Evolutionary conservation across 2,113 vertebrate species (phyloP).

Genomic region (Pachycephala philippinensis): DNA sequence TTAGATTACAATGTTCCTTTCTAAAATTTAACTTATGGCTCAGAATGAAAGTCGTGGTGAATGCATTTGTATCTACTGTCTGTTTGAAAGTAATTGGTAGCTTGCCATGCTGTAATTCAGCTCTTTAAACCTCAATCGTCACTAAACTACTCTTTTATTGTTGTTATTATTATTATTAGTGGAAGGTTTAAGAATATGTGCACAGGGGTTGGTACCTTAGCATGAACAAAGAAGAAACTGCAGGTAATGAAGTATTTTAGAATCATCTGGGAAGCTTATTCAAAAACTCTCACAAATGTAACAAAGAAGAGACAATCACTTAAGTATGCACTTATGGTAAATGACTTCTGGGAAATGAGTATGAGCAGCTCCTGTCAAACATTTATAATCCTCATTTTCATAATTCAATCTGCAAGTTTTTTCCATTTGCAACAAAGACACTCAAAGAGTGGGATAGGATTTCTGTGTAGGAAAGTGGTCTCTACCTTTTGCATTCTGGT

Average conservation of each 20-base stretch:
- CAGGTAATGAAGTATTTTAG: neutral
- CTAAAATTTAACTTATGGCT: neutral
- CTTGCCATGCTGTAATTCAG: neutral
- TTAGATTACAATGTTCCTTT: slow-evolving; percentile 17
- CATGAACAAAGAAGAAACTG: neutral
- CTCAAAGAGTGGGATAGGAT: neutral
- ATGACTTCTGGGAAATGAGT: neutral
- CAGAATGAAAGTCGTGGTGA: neutral
- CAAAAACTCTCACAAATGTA: neutral
- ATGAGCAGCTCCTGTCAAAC: neutral
- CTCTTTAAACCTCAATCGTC: neutral
- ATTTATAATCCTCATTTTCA: neutral
- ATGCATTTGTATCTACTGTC: neutral
- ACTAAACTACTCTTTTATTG: neutral
- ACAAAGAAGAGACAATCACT: slow-evolving; percentile 19
- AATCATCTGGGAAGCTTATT: neutral
- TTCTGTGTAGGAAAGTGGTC: neutral
- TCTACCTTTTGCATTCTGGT: neutral
- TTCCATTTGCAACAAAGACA: neutral
- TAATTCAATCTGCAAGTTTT: neutral
- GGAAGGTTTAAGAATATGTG: neutral
- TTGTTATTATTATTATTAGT: neutral
- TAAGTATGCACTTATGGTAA: neutral
- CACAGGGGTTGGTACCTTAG: neutral
- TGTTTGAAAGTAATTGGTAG: neutral